Conservation (phyloP, 2,797 vertebrate species). For the Trachurus trachurus region DNA sequence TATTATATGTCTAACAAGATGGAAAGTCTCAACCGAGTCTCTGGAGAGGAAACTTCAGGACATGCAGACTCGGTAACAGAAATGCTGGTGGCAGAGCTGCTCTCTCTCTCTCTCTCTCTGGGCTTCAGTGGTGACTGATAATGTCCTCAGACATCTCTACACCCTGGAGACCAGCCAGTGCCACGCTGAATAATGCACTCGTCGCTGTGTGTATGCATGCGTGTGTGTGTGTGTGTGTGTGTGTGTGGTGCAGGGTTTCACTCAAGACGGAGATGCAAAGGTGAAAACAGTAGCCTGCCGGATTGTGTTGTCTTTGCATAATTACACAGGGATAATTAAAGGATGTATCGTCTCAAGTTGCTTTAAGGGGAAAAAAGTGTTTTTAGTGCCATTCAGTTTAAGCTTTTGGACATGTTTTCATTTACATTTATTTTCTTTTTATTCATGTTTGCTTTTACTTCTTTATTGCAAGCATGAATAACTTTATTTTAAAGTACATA, state of each 20-base stretch:
- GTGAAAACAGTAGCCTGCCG: slow-evolving; percentile 30
- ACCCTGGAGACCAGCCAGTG: slow-evolving; percentile 48
- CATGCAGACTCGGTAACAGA: slow-evolving; percentile 20
- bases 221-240: slow-evolving; percentile 17
- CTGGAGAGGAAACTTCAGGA: slow-evolving; percentile 16
- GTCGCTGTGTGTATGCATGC: slow-evolving; percentile 19
- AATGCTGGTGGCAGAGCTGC: slow-evolving; percentile 39
- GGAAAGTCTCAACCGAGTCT: slow-evolving; percentile 22
- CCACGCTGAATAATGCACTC: slow-evolving; percentile 28
- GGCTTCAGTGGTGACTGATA: slow-evolving; percentile 52
- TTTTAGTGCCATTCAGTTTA: neutral
- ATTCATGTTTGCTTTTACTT: neutral
- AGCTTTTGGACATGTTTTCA: neutral
- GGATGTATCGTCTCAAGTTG: slow-evolving; percentile 25
- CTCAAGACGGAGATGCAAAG: slow-evolving; percentile 30
- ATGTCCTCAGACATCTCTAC: slow-evolving; percentile 69
- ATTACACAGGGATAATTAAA: slow-evolving; percentile 29
- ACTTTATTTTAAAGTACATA: too few relatives aligned
- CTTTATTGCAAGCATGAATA: neutral
- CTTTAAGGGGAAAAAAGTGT: neutral
- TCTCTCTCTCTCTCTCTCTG: slow-evolving; percentile 32
- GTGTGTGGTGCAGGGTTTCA: slow-evolving; percentile 36
- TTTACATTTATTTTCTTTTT: neutral
- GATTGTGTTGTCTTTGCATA: slow-evolving; percentile 25
- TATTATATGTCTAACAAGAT: slow-evolving; percentile 18